Percentiles rank a stretch among this genome's conserved stretches.
Evolutionary conservation across 2,113 vertebrate genomes (phyloP).

Genomic region (Corythoichthys haematopterus): DNA sequence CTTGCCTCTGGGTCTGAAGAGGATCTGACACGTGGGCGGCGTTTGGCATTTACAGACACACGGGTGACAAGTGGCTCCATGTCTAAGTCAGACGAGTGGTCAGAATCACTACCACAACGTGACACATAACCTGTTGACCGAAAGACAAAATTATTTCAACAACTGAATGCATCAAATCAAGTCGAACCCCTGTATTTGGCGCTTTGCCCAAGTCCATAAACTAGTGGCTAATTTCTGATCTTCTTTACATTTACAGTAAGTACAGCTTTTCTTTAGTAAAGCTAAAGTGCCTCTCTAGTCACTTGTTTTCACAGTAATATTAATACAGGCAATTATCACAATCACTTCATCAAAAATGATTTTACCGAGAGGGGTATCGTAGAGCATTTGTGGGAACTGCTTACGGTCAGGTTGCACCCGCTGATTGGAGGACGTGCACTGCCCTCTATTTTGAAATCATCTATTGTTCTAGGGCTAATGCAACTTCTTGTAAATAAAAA

Average conservation of each 20-base stretch:
- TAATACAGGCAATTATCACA: too few relatives aligned
- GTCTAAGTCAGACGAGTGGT: constrained; percentile 81
- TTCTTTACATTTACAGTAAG: not conserved
- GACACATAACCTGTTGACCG: constrained; percentile 84
- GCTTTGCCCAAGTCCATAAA: too few relatives aligned
- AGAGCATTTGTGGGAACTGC: too few relatives aligned
- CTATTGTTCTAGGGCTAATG: not conserved
- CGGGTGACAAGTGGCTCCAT: constrained; percentile 63
- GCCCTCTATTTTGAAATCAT: not conserved
- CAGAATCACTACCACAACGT: constrained; percentile 85
- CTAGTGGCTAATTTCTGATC: too few relatives aligned
- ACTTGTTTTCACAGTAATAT: too few relatives aligned
- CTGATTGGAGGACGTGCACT: too few relatives aligned
- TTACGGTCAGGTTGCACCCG: too few relatives aligned
- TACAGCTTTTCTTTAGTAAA: not conserved
- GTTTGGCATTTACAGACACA: constrained; percentile 31
- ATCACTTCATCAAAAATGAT: too few relatives aligned
- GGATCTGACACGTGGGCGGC: constrained; percentile 37
- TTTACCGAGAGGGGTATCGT: too few relatives aligned
- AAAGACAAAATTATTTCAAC: not conserved
- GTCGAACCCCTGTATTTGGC: too few relatives aligned
- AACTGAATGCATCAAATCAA: not conserved
- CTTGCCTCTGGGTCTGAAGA: constrained; percentile 49
- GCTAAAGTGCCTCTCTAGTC: too few relatives aligned
- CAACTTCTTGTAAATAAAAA: not conserved